Evolutionary conservation across 1,140 invertebrate species (phyloP).

Genomic region (Drusus annulatus): DNA sequence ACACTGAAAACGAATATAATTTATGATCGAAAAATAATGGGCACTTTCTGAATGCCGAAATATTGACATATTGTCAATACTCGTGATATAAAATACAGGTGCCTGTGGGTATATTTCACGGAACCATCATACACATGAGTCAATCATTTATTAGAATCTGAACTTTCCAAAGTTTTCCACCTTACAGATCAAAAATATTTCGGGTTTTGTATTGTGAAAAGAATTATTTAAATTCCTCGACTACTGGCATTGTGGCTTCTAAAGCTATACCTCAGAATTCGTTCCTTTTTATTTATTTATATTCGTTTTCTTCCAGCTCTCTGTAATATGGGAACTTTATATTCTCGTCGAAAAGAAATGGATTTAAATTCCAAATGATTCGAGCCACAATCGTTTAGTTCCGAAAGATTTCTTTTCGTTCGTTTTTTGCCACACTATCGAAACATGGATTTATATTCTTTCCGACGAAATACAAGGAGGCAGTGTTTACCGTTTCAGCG

Average conservation of each 20-base stretch:
- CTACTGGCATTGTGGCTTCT: neutral
- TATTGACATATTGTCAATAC: too few species aligned
- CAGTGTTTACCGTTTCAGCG: conserved; percentile 1
- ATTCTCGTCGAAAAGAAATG: conserved; percentile 27
- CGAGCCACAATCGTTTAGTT: conserved; percentile 21
- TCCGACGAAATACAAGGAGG: neutral
- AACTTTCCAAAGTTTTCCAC: neutral
- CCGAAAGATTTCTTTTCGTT: conserved; percentile 19
- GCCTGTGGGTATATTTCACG: too few species aligned
- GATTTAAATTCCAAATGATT: conserved; percentile 39
- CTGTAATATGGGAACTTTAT: conserved; percentile 24
- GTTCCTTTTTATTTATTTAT: neutral
- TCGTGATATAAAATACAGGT: too few species aligned
- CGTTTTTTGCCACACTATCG: conserved; percentile 1
- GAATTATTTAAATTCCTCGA: conserved; percentile 31
- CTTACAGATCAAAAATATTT: conserved; percentile 6
- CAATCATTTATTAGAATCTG: too few species aligned
- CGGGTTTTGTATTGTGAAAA: conserved; percentile 17
- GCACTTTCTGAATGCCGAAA: too few species aligned
- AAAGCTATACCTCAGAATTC: neutral
- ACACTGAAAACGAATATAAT: too few species aligned
- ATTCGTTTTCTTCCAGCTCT: conserved; percentile 1
- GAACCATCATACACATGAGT: too few species aligned
- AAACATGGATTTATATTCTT: conserved; percentile 4
- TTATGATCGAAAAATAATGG: too few species aligned